Percentiles rank a stretch among this genome's conserved stretches.
phyloP scores from a whole-genome alignment of 2,113 vertebrate species.

The Tetrao urogallus region DNA sequence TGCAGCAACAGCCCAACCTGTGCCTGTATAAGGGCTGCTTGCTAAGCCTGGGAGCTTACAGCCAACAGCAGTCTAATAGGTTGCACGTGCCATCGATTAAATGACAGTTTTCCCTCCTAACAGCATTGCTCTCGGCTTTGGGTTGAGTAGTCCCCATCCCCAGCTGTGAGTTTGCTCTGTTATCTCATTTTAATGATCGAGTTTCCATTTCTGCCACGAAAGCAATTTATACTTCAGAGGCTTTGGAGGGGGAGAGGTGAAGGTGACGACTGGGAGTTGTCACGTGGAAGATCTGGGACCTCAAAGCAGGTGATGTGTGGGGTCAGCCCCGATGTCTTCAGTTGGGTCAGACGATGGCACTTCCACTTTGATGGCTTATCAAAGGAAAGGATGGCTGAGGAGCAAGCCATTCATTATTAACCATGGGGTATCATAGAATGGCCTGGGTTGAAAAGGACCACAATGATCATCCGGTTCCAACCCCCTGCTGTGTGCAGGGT shows the following conservation, averaged over 20 bases:
- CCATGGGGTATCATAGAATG: not conserved
- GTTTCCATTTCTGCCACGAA: conserved; percentile 6
- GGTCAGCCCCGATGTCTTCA: not conserved
- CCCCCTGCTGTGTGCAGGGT: no score
- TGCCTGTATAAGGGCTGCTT: conserved; percentile 12
- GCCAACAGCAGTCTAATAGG: conserved; percentile 15
- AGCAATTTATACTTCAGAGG: conserved; percentile 18
- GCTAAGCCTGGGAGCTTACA: conserved; percentile 6
- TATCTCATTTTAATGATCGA: conserved; percentile 34
- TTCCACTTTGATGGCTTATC: not conserved
- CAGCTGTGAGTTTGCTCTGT: not conserved
- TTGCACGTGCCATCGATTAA: conserved; percentile 27
- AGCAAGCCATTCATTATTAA: not conserved
- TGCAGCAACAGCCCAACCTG: conserved; percentile 34
- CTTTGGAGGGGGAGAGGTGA: not conserved
- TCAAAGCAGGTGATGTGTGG: accelerated
- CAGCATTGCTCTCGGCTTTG: conserved; percentile 1
- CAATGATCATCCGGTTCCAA: no score
- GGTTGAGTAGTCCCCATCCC: not conserved
- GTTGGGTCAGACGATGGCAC: not conserved
- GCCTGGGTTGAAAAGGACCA: no score
- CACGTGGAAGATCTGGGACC: accelerated
- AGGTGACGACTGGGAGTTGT: not conserved
- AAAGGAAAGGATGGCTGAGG: not conserved
- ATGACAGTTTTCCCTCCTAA: not conserved